Base-by-base conservation (phyloP, 2,888 invertebrate genomes). In the Pterostichus niger region DNA sequence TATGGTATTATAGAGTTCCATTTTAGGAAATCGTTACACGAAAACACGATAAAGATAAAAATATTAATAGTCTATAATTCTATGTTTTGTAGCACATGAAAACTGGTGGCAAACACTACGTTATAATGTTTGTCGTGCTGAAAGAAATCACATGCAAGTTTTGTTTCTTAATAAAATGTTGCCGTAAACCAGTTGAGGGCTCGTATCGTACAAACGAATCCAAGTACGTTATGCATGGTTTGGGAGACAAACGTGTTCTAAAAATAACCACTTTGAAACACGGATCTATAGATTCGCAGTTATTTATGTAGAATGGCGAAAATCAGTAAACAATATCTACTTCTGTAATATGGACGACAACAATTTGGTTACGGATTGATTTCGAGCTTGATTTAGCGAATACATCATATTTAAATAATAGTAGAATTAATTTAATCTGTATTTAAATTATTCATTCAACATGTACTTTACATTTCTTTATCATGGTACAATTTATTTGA, bases 41-140 rank as follows among this genome's bases (percentile, higher is more conserved):
- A 46, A 64, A 73, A 73, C 46, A 73, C 64, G 40, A 64, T 64
- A 64, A 35, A 64, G 64, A 64, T 73, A 46, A 73, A 73, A 73
- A 64, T 46, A 73, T 73, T 73, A 73, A 73, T 40, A 49, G 49
- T 31, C 10, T 31, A 49, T 73, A 73, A 73, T 73, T 46, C 24
- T 73, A 49, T 73, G 24, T 46, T 64, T 64, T 64, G 64, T 64
- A 33, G 13, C 35, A 35, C 64, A 59, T 59, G 59, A 5, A 59
- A 59, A 59, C 17, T 59, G 31, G 59, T 59, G 59, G 15, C 35
- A 33, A 68, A 33, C 17, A 73, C 24, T 73, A 73, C 73, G 44
- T 73, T 46, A 73, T 46, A 71, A 40, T 49, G n/a, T 7, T 10
- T 44, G 73, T 24, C 73, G 44, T 13, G 68, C 68, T 24, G 10